Evolutionary conservation across 2,888 invertebrate species (phyloP), one percentile per base, ranked within the genome.

Genomic region (Synanthedon vespiformis): DNA sequence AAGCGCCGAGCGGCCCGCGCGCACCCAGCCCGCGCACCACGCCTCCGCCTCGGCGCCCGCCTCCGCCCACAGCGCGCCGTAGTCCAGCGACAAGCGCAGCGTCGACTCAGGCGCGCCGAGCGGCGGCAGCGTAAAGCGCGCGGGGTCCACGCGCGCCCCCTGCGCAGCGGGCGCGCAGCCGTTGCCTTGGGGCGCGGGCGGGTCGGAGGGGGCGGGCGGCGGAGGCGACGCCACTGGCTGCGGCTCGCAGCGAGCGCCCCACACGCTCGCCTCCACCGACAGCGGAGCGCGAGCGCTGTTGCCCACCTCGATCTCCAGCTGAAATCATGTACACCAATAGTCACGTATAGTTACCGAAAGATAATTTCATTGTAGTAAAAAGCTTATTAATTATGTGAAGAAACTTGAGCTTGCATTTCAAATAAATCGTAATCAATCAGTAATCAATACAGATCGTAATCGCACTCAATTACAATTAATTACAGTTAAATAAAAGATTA

Each of bases 21-120:
- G 65, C 72, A 72, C 66, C 71, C 71, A 73, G 59, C 81, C 91
- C 82, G 67, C 68, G 71, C 81, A 81, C 72, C 72, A 74, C 56
- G 70, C 72, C 47, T 51, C 51, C 53, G 16, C 63, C 47, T 47
- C 61, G 16, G 40, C 61, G 55, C 22, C 60, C 60, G 34, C 54
- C 60, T 40, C 55, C 57, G 40, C 44, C 80, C 80, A 81, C 68
- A 83, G 59, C 56, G 68, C 67, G 4, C 59, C 71, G 54, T 74
- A 68, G 52, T 67, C 61, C 3, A 71, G 60, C 44, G 62, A 67
- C 51, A 66, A 59, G 13, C 50, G 57, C 27, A 73, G 77, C 51
- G 67, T 63, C 54, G 55, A 65, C 52, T 60, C 59, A 51, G 69
- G 73, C 53, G 62, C 67, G 66, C 52, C 64, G 71, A 58, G 81